These are phyloP conservation scores for Gopherus flavomarginatus DNA, from an alignment of 2,113 vertebrate genomes.

Conservation along the genomic window DNA sequence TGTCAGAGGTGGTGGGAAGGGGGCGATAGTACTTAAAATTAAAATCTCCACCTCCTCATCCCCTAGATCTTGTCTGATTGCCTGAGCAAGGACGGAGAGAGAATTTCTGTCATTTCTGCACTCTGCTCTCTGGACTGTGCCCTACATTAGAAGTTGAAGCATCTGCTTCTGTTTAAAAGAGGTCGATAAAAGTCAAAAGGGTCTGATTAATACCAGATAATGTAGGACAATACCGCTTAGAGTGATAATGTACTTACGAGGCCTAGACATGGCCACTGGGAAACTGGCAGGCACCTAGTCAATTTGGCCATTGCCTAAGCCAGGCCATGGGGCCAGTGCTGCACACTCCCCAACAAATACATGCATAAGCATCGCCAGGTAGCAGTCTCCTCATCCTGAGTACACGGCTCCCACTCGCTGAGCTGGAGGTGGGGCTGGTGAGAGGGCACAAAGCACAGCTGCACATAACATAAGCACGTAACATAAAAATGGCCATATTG, in stretches of 20 bases:
- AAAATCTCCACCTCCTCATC: neutral
- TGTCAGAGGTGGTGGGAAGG: neutral
- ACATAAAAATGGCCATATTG: neutral
- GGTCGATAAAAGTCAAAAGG: neutral
- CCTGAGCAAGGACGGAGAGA: neutral
- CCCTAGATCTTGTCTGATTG: neutral
- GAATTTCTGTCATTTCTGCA: neutral
- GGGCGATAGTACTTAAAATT: slow-evolving; percentile 22
- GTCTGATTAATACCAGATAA: slow-evolving; percentile 10
- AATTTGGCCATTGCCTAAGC: neutral
- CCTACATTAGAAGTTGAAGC: neutral
- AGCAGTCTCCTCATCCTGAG: neutral
- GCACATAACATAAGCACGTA: neutral
- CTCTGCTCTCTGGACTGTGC: neutral
- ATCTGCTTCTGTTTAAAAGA: slow-evolving; percentile 34
- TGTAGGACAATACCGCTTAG: neutral
- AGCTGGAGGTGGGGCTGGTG: neutral
- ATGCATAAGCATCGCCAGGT: neutral
- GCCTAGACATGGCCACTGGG: neutral
- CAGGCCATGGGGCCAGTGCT: fast-evolving
- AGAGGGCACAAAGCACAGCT: neutral
- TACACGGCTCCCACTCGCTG: neutral
- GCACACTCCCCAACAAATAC: neutral
- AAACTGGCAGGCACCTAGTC: neutral
- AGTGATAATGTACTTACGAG: neutral